These are phyloP conservation scores for Brachymystax lenok DNA, from an alignment of 2,797 vertebrate genomes.

Conservation along the genomic window DNA sequence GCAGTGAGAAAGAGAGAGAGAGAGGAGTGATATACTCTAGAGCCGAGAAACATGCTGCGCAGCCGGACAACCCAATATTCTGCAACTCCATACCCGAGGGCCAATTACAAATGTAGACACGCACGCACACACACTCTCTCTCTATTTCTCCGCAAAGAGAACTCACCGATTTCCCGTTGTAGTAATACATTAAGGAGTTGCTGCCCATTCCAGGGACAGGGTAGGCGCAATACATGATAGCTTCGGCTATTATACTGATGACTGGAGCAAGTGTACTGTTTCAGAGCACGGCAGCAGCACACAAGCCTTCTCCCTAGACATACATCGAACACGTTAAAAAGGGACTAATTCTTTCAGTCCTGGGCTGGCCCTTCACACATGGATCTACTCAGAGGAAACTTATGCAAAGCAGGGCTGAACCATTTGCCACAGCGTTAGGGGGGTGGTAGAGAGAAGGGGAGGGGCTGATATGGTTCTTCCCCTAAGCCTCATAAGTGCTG, in stretches of 20 bases:
- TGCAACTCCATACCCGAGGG: slow-evolving; percentile 5
- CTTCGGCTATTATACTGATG: slow-evolving; percentile 64
- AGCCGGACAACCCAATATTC: slow-evolving; percentile 2
- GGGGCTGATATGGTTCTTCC: slow-evolving; percentile 74
- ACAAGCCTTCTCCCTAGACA: slow-evolving; percentile 79
- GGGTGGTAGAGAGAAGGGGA: slow-evolving; percentile 70
- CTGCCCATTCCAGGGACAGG: slow-evolving; percentile 95
- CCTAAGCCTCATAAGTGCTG: slow-evolving; percentile 79
- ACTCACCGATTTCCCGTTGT: slow-evolving; percentile 98
- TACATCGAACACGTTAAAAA: slow-evolving; percentile 83
- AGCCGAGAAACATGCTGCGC: background rate
- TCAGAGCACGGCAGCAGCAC: slow-evolving; percentile 59
- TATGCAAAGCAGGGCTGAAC: slow-evolving; percentile 96
- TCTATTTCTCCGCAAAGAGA: slow-evolving; percentile 24
- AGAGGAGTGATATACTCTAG: background rate
- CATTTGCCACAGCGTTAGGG: slow-evolving; percentile 75
- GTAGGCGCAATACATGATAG: slow-evolving; percentile 97
- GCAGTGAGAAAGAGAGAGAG: background rate
- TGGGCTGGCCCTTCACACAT: slow-evolving; percentile 78
- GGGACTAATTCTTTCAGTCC: slow-evolving; percentile 85
- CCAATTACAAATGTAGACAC: background rate
- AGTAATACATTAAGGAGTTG: slow-evolving; percentile 99
- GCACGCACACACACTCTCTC: background rate
- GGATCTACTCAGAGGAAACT: slow-evolving; percentile 92
- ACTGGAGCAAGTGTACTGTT: slow-evolving; percentile 57